These are phyloP conservation scores for Mionectes macconnelli DNA, from an alignment of 2,113 vertebrate species.

Conservation along the genomic window DNA sequence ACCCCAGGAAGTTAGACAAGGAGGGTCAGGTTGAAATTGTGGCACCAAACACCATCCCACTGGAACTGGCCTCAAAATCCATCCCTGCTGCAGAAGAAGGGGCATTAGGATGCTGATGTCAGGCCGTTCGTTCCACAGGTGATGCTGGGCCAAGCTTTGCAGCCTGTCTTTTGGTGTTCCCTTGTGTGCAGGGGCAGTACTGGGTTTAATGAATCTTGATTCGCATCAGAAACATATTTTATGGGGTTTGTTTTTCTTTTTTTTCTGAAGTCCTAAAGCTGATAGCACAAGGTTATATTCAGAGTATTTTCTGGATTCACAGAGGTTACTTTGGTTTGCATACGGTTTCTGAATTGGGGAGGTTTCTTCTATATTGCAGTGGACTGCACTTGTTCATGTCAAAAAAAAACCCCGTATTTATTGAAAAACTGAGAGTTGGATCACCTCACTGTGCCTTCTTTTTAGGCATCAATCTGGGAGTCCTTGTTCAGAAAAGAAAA, in stretches of 20 bases:
- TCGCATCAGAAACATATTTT: background rate
- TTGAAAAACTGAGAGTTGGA: background rate
- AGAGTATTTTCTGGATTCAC: background rate
- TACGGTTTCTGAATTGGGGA: background rate
- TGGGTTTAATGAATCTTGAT: background rate
- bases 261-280: background rate
- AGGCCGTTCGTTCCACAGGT: rapidly evolving
- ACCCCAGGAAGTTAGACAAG: slow-evolving; percentile 65
- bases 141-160: background rate
- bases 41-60: background rate
- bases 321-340: background rate
- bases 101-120: background rate
- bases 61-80: background rate
- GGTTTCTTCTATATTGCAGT: background rate
- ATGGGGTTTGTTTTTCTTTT: background rate
- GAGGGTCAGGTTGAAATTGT: slow-evolving; percentile 41
- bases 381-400: background rate
- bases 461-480: background rate
- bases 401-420: background rate
- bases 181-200: background rate
- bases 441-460: background rate
- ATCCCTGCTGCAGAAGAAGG: background rate
- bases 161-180: background rate
- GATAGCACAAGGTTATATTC: background rate
- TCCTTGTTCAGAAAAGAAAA: background rate